Evolutionary conservation across 2,797 vertebrate genomes (phyloP).

Genomic region (Liparis tanakae): DNA sequence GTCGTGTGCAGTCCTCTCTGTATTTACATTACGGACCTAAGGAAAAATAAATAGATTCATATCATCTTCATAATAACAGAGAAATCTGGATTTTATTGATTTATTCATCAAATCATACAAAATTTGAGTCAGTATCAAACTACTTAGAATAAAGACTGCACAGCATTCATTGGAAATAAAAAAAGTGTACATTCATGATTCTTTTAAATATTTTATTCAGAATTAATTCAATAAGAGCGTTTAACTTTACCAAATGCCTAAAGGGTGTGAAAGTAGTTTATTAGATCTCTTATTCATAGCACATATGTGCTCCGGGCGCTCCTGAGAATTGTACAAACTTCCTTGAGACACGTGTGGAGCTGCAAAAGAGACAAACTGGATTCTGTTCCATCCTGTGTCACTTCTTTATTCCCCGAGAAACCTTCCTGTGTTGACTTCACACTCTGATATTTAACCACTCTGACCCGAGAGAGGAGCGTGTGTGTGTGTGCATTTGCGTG

Average conservation of each 20-base stretch:
- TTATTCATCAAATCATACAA: background rate
- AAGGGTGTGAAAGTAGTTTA: background rate
- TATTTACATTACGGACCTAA: background rate
- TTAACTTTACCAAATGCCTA: background rate
- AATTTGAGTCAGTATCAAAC: background rate
- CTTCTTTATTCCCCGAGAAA: slow-evolving; percentile 13
- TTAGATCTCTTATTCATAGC: background rate
- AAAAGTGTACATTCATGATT: background rate
- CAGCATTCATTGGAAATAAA: background rate
- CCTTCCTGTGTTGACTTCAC: slow-evolving; percentile 8
- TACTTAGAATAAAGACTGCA: no score
- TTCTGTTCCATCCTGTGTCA: background rate
- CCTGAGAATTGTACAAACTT: background rate
- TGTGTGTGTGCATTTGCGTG: slow-evolving; percentile 5
- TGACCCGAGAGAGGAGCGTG: background rate
- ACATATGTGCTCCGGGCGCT: background rate
- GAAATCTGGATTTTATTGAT: background rate
- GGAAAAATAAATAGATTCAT: background rate
- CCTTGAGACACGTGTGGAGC: background rate
- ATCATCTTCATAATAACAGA: background rate
- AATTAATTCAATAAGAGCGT: background rate
- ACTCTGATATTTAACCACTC: slow-evolving; percentile 30
- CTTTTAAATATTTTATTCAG: background rate
- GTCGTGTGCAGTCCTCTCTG: background rate
- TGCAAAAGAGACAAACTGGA: background rate